A percentile compares a stretch with the other conserved stretches of the same genome.
phyloP scores from a whole-genome alignment of 2,797 vertebrate genomes.

The Gephyroberyx darwinii region DNA sequence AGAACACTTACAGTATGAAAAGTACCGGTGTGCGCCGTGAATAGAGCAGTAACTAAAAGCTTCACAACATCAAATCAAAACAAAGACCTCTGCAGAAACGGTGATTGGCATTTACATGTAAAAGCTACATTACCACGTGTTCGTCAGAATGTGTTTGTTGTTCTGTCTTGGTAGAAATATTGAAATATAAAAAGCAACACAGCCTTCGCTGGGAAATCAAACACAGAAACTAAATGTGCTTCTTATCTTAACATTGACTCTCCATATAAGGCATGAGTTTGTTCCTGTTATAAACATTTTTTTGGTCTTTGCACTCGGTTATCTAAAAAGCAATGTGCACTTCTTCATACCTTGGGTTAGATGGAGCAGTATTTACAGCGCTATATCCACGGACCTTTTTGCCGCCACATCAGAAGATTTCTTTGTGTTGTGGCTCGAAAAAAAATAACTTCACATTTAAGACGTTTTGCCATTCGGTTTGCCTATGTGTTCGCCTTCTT shows the following conservation, averaged over 20 bases:
- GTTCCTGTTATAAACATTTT: conserved; percentile 79
- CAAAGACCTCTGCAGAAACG: conserved; percentile 59
- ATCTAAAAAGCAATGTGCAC: conserved; percentile 84
- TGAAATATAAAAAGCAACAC: conserved; percentile 75
- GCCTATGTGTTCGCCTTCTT: conserved; percentile 72
- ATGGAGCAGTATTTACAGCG: conserved; percentile 86
- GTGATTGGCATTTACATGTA: conserved; percentile 73
- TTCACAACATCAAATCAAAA: conserved; percentile 74
- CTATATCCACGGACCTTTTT: conserved; percentile 72
- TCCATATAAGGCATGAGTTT: conserved; percentile 86
- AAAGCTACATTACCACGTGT: conserved; percentile 68
- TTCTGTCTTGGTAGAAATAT: conserved; percentile 74
- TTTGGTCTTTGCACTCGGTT: conserved; percentile 82
- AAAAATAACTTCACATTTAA: conserved; percentile 56
- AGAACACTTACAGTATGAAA: conserved; percentile 65
- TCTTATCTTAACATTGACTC: conserved; percentile 83
- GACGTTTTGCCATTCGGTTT: conserved; percentile 71
- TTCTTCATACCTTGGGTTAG: conserved; percentile 80
- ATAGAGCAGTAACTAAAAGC: conserved; percentile 53
- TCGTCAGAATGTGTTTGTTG: conserved; percentile 69
- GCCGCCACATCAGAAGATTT: conserved; percentile 67
- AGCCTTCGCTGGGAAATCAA: conserved; percentile 68
- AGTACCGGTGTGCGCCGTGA: conserved; percentile 65
- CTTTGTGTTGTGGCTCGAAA: conserved; percentile 58
- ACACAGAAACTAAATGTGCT: conserved; percentile 84